Evolutionary conservation across 1,140 invertebrate genomes (phyloP).

Genomic region (Triops longicaudatus): DNA sequence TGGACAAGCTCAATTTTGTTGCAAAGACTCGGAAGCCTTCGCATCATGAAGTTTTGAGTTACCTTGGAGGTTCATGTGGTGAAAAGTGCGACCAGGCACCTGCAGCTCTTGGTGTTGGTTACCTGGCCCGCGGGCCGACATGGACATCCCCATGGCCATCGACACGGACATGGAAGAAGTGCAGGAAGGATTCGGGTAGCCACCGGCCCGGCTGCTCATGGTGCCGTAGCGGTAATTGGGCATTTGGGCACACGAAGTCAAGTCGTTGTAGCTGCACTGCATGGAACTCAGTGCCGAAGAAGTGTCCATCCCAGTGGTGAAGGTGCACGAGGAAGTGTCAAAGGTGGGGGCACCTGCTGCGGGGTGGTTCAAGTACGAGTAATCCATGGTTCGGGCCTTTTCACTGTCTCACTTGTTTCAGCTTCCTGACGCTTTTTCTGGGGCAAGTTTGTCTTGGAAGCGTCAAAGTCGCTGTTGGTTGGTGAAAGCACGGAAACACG

Average conservation of each 20-base stretch:
- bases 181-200: background rate
- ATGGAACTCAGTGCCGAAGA: background rate
- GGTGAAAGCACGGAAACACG: too few relatives aligned
- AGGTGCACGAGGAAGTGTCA: background rate
- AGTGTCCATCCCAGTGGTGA: background rate
- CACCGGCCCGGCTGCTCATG: background rate
- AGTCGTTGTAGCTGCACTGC: constrained; percentile 1
- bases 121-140: background rate
- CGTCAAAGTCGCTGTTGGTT: too few relatives aligned
- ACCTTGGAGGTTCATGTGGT: constrained; percentile 7
- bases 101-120: background rate
- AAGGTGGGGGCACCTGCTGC: background rate
- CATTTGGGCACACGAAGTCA: background rate
- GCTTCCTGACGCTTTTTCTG: too few relatives aligned
- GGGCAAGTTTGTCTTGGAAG: too few relatives aligned
- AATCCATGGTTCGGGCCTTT: background rate
- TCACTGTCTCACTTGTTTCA: too few relatives aligned
- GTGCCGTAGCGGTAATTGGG: background rate
- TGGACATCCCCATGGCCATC: constrained; percentile 10
- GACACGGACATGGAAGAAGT: constrained; percentile 1
- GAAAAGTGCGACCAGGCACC: background rate
- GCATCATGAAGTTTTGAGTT: too few relatives aligned
- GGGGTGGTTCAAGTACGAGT: background rate
- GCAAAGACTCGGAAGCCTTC: too few relatives aligned
- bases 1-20: too few relatives aligned